phyloP scores from a whole-genome alignment of 2,888 invertebrate species.

The Pachycephus smyrnensis region DNA sequence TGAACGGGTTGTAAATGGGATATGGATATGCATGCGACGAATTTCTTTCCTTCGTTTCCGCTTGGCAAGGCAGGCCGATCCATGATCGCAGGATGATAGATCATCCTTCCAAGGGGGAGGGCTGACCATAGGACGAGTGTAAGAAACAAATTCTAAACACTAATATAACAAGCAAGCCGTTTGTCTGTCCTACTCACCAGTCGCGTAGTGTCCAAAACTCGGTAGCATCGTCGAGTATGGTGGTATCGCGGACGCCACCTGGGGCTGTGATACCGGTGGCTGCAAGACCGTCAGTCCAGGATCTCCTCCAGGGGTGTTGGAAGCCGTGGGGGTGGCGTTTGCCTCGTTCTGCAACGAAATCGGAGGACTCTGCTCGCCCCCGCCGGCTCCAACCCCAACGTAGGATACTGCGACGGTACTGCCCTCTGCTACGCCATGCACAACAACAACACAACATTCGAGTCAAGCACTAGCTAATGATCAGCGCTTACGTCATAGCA shows the following conservation, averaged over 20 bases:
- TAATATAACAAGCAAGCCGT: slow-evolving; percentile 24
- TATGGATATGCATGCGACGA: background rate
- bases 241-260: slow-evolving; percentile 67
- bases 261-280: slow-evolving; percentile 70
- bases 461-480: slow-evolving; percentile 62
- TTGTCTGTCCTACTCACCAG: slow-evolving; percentile 70
- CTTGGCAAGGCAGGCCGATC: background rate
- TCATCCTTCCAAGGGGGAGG: background rate
- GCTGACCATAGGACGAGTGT: background rate
- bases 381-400: slow-evolving; percentile 63
- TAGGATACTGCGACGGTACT: slow-evolving; percentile 64
- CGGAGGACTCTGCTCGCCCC: slow-evolving; percentile 64
- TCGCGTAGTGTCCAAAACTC: slow-evolving; percentile 77
- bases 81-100: slow-evolving; percentile 15
- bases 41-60: background rate
- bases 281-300: slow-evolving; percentile 71
- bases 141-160: background rate
- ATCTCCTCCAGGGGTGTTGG: slow-evolving; percentile 62
- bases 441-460: slow-evolving; percentile 65
- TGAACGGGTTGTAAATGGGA: background rate
- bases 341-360: slow-evolving; percentile 64
- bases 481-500: slow-evolving; percentile 36
- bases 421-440: slow-evolving; percentile 65
- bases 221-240: slow-evolving; percentile 76
- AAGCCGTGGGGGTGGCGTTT: slow-evolving; percentile 64